These are phyloP conservation scores for Empis livida DNA, from an alignment of 2,888 invertebrate genomes.

Conservation along the genomic window DNA sequence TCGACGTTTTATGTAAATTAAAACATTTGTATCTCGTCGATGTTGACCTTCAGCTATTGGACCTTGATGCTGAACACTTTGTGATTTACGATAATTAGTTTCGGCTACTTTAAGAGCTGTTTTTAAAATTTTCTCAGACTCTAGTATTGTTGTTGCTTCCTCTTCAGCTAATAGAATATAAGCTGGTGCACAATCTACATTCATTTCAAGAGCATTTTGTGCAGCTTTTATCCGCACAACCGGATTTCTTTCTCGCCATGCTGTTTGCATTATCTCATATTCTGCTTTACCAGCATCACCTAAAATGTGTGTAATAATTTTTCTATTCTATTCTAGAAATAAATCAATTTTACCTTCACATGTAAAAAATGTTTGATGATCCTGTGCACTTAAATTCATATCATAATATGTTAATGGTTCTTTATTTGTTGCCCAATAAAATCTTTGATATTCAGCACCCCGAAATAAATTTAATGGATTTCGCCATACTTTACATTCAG, in stretches of 20 bases:
- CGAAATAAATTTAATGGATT: constrained; percentile 92
- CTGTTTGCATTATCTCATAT: constrained; percentile 90
- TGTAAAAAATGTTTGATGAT: constrained; percentile 93
- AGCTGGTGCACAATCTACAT: constrained; percentile 88
- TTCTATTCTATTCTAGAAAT: too few species aligned
- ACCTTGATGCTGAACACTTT: constrained; percentile 65
- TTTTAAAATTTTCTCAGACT: constrained; percentile 71
- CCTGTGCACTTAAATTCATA: constrained; percentile 97
- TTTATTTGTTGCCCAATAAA: constrained; percentile 79
- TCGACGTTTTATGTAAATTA: constrained; percentile 87
- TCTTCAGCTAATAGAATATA: constrained; percentile 93
- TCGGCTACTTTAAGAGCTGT: constrained; percentile 77
- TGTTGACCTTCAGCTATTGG: constrained; percentile 61
- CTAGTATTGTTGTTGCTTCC: constrained; percentile 83
- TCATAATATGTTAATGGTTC: constrained; percentile 97
- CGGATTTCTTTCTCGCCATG: constrained; percentile 91
- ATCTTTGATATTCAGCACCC: constrained; percentile 93
- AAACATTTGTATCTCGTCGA: constrained; percentile 79
- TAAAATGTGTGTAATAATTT: constrained; percentile 6
- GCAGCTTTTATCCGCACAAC: constrained; percentile 84
- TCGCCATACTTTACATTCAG: constrained; percentile 92
- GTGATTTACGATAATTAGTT: constrained; percentile 62
- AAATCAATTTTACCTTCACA: constrained; percentile 48
- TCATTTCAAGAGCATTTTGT: constrained; percentile 71
- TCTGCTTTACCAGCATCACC: constrained; percentile 72